These are phyloP conservation scores for Cyphomyrus discorhynchus DNA, from an alignment of 2,113 vertebrate genomes.

Conservation along the genomic window DNA sequence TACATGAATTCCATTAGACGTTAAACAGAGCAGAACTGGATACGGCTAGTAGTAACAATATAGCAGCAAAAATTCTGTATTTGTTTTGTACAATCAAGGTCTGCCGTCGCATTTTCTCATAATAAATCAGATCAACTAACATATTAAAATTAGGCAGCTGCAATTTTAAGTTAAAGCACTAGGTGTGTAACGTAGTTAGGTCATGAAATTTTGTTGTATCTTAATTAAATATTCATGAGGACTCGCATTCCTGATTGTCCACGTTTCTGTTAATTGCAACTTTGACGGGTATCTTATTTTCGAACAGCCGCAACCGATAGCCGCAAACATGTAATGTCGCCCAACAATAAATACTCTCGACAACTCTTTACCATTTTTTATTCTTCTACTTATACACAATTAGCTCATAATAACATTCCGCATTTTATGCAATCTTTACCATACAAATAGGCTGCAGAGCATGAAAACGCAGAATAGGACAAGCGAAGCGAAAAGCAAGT, in stretches of 20 bases:
- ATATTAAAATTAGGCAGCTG: neutral
- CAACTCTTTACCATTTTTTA: neutral
- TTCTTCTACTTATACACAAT: neutral
- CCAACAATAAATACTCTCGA: neutral
- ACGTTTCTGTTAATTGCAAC: neutral
- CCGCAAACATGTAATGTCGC: neutral
- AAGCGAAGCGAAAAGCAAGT: neutral
- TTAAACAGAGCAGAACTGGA: slow-evolving; percentile 39
- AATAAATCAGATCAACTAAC: neutral
- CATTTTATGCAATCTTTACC: neutral
- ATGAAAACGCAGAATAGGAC: neutral
- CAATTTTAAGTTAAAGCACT: neutral
- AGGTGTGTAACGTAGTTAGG: neutral
- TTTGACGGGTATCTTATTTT: neutral
- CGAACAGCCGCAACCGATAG: neutral
- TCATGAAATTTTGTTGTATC: neutral
- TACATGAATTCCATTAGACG: slow-evolving; percentile 43
- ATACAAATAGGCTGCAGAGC: neutral
- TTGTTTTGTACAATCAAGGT: slow-evolving; percentile 37
- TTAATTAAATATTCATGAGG: neutral
- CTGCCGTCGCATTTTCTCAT: neutral
- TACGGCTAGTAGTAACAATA: slow-evolving; percentile 49
- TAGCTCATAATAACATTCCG: neutral
- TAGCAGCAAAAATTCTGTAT: slow-evolving; percentile 50
- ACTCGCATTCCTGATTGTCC: neutral